Evolutionary conservation across 2,113 vertebrate species (phyloP).

Genomic region (Indicator maculatus): DNA sequence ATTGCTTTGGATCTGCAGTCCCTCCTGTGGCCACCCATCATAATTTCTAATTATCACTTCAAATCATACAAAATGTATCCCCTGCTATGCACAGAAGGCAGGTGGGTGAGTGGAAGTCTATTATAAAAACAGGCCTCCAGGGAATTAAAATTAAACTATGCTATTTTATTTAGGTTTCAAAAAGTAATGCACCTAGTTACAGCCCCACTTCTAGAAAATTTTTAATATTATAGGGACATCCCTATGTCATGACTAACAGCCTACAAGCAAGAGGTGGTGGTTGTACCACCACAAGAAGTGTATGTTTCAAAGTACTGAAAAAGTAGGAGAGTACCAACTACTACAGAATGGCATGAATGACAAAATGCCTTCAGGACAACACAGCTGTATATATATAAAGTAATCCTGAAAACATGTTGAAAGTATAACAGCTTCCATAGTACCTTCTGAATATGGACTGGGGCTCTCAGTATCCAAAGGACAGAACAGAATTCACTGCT

Average conservation of each 20-base stretch:
- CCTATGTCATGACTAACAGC: not conserved
- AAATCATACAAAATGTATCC: conserved; percentile 17
- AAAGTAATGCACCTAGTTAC: not conserved
- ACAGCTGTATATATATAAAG: not conserved
- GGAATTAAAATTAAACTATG: not conserved
- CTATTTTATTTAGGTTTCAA: not conserved
- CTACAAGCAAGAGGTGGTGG: not conserved
- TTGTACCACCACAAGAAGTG: not conserved
- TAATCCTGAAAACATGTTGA: not conserved
- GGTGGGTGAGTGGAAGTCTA: conserved; percentile 56
- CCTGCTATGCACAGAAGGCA: conserved; percentile 51
- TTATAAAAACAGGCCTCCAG: conserved; percentile 31
- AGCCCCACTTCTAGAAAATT: not conserved
- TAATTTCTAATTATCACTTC: conserved; percentile 52
- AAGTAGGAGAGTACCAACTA: not conserved
- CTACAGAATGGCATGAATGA: not conserved
- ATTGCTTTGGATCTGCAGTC: not conserved
- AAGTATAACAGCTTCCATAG: not conserved
- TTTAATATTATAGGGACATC: not conserved
- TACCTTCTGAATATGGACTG: not conserved
- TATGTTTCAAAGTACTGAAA: not conserved
- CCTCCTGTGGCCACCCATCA: conserved; percentile 41
- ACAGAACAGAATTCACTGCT: not conserved
- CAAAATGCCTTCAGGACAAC: not conserved
- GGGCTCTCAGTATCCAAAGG: not conserved